Base-by-base conservation (phyloP, 2,113 vertebrate genomes). In the Antechinus stuartii region DNA sequence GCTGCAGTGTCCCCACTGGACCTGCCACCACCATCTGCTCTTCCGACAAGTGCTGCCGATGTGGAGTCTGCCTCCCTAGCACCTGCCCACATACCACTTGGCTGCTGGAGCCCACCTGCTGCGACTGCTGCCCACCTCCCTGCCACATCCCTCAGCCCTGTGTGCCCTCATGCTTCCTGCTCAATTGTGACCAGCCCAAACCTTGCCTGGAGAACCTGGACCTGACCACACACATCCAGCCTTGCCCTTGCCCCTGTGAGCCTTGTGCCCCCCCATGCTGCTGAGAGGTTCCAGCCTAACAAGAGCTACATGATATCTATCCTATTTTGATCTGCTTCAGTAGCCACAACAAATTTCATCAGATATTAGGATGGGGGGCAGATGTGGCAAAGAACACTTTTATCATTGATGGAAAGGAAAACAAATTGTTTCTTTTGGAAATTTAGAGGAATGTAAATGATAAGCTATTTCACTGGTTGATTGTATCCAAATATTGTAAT, bases 31-130 rank as follows among this genome's bases (percentile, higher is more conserved):
- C 97, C 95, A 96, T 97, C 97, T 97, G 97, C 91, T 94, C 97
- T 91, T 95, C 84, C 0, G 97, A 97, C 54, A 97, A 94, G 2
- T 90, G 90, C 93, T 97, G 97, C 96, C 84, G 95, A 0, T 97
- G 97, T 0, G 98, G 98, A 42, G 98, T 98, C 97, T 98, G 98
- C 97, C 97, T 98, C 95, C 98, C 98, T 95, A 98, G 98, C 96
- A 97, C 97, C 96, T 98, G 98, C 95, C 97, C 97, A 14, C 97
- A 97, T 90, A 98, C 98, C 0, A 89, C 95, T 3, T 98, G 97
- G 97, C 26, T 95, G 1, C 96, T 98, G 96, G 98, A 96, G 94
- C 98, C 97, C 19, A 98, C 94, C 90, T 97, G 97, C 96, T 98
- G 98, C 89, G 98, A 98, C 95, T 96, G 84, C 97, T 93, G 68